A percentile compares a stretch with the other conserved stretches of the same genome.
These are phyloP conservation scores for Mesocentrotus franciscanus DNA, from an alignment of 53 echinoderm and acorn worm genomes.

Conservation along the genomic window DNA sequence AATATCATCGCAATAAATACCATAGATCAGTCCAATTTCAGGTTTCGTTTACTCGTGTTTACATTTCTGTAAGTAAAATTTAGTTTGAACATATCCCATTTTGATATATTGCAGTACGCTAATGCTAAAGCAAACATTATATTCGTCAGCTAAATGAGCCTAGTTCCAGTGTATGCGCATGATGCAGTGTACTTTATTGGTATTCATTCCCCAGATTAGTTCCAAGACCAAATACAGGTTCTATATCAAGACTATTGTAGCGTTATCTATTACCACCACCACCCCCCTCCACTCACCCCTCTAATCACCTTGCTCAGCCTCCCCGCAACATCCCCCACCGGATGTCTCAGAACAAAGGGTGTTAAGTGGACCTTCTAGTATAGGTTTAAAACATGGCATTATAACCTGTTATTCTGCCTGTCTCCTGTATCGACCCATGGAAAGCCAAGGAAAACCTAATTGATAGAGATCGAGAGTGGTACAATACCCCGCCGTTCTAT, in stretches of 20 bases:
- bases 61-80: no score
- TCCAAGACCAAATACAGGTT: not conserved
- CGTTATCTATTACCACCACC: not conserved
- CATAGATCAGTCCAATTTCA: no score
- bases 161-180: not conserved
- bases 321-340: conserved; percentile 57
- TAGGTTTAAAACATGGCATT: conserved; percentile 52
- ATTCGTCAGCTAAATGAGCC: not conserved
- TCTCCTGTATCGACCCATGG: conserved; percentile 53
- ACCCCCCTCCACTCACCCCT: not conserved
- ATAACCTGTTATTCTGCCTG: conserved; percentile 26
- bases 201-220: not conserved
- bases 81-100: not conserved
- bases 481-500: conserved; percentile 45
- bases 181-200: not conserved
- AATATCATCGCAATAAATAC: no score
- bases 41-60: no score
- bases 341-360: conserved; percentile 50
- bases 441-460: conserved; percentile 35
- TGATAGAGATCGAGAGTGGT: conserved; percentile 45
- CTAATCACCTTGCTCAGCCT: conserved; percentile 13
- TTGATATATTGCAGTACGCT: not conserved
- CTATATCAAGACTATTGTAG: not conserved
- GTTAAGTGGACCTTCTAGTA: conserved; percentile 51
- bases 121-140: not conserved